Evolutionary conservation across 2,797 vertebrate genomes (phyloP).

Genomic region (Coendou prehensilis): DNA sequence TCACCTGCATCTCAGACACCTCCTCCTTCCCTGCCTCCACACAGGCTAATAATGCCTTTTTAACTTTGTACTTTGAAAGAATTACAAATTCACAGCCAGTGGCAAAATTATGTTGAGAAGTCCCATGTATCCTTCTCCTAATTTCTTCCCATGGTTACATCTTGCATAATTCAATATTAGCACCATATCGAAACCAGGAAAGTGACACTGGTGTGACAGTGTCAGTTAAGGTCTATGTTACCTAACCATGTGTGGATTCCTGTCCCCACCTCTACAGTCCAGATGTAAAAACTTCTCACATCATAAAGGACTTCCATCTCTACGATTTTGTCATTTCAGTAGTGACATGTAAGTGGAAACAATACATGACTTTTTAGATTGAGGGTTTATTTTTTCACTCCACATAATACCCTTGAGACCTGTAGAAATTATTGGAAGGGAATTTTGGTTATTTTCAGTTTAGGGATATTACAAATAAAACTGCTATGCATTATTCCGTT

Average conservation of each 20-base stretch:
- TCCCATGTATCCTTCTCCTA: background rate
- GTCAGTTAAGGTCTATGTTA: background rate
- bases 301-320: background rate
- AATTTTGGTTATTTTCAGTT: slow-evolving; percentile 20
- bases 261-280: background rate
- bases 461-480: background rate
- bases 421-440: background rate
- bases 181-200: slow-evolving; percentile 39
- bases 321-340: background rate
- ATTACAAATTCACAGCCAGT: background rate
- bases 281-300: background rate
- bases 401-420: background rate
- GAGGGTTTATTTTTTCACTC: background rate
- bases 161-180: background rate
- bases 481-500: background rate
- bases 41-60: background rate
- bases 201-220: rapidly evolving
- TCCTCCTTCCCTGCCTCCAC: background rate
- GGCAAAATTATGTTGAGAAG: background rate
- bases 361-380: background rate
- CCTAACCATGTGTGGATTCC: background rate
- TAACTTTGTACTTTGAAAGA: slow-evolving; percentile 13
- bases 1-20: background rate
- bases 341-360: background rate
- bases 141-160: background rate